Conservation (phyloP, 2,888 invertebrate genomes). For the Tenthredo notha region DNA sequence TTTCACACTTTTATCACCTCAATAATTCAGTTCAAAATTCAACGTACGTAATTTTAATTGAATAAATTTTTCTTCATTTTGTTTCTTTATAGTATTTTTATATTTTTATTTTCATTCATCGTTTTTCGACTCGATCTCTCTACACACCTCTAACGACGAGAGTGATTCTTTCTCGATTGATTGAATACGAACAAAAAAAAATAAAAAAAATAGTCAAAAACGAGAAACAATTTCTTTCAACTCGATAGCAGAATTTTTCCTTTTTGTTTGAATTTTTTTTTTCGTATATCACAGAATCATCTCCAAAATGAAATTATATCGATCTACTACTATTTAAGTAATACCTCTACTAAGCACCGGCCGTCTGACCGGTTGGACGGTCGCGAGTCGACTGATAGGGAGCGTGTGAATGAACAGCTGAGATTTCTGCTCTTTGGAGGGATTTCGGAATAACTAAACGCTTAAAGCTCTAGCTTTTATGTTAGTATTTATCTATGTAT, state of each 20-base stretch:
- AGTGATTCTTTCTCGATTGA: no score
- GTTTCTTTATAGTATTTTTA: no score
- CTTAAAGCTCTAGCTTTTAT: background rate
- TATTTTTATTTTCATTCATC: background rate
- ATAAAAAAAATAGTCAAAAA: no score
- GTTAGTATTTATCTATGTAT: background rate
- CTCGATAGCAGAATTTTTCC: background rate
- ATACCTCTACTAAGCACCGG: constrained; percentile 56
- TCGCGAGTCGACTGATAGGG: constrained; percentile 73
- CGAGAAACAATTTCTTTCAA: background rate
- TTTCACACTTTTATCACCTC: no score
- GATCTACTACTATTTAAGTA: background rate
- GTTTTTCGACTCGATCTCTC: no score
- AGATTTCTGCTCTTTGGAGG: constrained; percentile 71
- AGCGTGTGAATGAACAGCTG: constrained; percentile 74
- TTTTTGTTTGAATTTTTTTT: background rate
- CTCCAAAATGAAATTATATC: background rate
- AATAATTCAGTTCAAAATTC: background rate
- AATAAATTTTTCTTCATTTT: background rate
- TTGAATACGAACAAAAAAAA: no score
- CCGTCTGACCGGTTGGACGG: constrained; percentile 75
- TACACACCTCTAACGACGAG: no score
- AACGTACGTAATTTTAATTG: background rate
- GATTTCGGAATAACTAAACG: constrained; percentile 44
- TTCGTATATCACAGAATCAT: background rate